These are phyloP conservation scores for Zaprionus taronus DNA, from an alignment of 1,140 invertebrate genomes.

Conservation along the genomic window DNA sequence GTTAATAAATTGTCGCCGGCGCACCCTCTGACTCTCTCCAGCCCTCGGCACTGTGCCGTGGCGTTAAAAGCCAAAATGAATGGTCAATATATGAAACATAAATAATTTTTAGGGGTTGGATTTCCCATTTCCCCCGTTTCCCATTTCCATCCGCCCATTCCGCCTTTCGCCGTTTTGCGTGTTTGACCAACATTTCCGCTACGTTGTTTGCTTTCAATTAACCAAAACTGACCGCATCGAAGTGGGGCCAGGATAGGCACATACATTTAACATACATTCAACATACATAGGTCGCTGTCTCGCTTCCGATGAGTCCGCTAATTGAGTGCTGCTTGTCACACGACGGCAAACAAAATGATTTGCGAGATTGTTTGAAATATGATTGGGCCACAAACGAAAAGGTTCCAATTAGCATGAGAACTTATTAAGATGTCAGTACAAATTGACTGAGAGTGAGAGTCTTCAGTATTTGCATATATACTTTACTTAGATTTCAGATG, in stretches of 20 bases:
- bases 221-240: constrained; percentile 68
- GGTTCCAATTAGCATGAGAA: constrained; percentile 6
- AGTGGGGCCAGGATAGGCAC: neutral
- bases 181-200: constrained; percentile 72
- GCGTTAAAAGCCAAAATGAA: constrained; percentile 79
- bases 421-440: constrained; percentile 1
- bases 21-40: constrained; percentile 47
- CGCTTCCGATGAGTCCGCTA: constrained; percentile 45
- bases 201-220: constrained; percentile 80
- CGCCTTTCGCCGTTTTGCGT: constrained; percentile 50
- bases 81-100: constrained; percentile 78
- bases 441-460: neutral
- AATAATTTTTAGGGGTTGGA: constrained; percentile 80
- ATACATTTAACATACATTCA: neutral
- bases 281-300: neutral
- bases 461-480: neutral
- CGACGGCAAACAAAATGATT: constrained; percentile 59
- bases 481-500: neutral
- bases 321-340: constrained; percentile 59
- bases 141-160: constrained; percentile 24
- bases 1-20: constrained; percentile 76
- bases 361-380: constrained; percentile 21
- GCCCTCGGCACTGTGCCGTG: constrained; percentile 4
- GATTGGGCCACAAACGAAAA: neutral
- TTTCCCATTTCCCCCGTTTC: constrained; percentile 30